These are phyloP conservation scores for Eulemur rufifrons DNA, from an alignment of 2,113 vertebrate genomes.

Conservation along the genomic window DNA sequence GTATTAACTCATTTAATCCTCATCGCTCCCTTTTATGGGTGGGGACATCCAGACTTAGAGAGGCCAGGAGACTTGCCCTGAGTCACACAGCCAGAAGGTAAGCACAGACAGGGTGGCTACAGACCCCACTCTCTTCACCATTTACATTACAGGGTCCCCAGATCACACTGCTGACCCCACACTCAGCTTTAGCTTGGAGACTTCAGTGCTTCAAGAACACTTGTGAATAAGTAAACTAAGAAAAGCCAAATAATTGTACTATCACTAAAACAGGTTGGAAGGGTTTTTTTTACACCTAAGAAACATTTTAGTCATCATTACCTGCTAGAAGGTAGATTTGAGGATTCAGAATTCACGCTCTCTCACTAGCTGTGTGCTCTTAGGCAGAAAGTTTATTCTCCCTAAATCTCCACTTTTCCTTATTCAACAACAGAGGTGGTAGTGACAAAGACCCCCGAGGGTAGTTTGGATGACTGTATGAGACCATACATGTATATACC, in stretches of 20 bases:
- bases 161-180: not conserved
- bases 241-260: not conserved
- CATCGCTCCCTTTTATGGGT: not conserved
- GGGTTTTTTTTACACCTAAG: not conserved
- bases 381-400: not conserved
- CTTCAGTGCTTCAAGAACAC: not conserved
- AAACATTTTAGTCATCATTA: not conserved
- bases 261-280: not conserved
- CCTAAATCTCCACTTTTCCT: not conserved
- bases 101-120: no score
- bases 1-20: not conserved
- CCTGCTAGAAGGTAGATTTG: not conserved
- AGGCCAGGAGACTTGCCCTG: not conserved
- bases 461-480: no score
- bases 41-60: not conserved
- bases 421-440: not conserved
- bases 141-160: no score
- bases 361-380: not conserved
- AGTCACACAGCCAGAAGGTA: not conserved
- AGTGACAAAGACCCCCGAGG: not conserved
- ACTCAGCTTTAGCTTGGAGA: not conserved
- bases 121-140: fast-evolving
- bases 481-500: not conserved
- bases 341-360: not conserved
- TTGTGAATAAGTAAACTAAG: not conserved